Evolutionary conservation across 2,888 invertebrate species (phyloP), one percentile per base, ranked within the genome.

Genomic region (Phytoseiulus persimilis): DNA sequence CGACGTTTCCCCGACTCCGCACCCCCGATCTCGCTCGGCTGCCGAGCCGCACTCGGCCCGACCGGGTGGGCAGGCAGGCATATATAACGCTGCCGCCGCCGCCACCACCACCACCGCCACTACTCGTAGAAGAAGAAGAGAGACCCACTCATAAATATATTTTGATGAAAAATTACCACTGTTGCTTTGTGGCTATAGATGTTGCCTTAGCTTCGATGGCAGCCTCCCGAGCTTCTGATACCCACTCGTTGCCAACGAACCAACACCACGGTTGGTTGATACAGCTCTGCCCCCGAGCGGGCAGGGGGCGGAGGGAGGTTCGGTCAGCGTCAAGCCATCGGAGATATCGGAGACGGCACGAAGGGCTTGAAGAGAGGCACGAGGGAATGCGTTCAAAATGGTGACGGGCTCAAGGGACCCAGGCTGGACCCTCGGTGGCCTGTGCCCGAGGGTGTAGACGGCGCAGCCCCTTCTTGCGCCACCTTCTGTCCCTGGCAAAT

Each of bases 151-250:
- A 87, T 87, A 87, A 87, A 87, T 87, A 87, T 87, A 87, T 87
- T 87, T 87, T 87, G 87, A 87, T 87, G 87, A 87, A 87, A 87
- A 87, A 87, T 87, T 87, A 87, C 87, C 87, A 87, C 87, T 87
- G 87, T 87, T 87, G 87, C 87, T 87, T 87, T 87, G 87, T 87
- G 87, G 87, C 32, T 87, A 87, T n/a, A 39, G 87, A 87, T n/a
- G 32, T 65, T 65, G 65, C 65, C 65, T 65, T 65, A 65, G 65
- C 65, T 65, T 28, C 65, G 65, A 6, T 65, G 65, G 65, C 65
- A 65, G 65, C 65, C 65, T 28, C 65, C 65, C 65, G 65, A 65
- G 65, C 9, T 65, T 65, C 65, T 65, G 65, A 65, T 65, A 65
- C 65, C 28, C 65, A 65, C 65, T 65, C 65, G 9, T 65, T 65